Percentiles rank a stretch among this genome's conserved stretches.
Evolutionary conservation across 2,888 invertebrate species (phyloP).

Genomic region (Hermaeophaga mercurialis): DNA sequence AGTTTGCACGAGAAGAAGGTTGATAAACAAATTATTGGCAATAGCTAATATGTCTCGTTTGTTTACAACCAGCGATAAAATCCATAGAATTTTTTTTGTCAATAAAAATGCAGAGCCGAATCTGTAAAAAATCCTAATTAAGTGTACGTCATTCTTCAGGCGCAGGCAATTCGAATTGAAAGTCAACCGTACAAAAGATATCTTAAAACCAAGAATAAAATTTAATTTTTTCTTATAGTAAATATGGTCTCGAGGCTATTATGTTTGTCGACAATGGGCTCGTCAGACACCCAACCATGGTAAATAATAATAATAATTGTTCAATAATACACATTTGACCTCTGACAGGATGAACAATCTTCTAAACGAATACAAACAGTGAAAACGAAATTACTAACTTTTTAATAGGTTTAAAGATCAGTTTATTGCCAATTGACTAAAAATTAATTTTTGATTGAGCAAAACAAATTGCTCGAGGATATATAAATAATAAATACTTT

Average conservation of each 20-base stretch:
- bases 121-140: neutral
- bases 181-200: conserved; percentile 16
- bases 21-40: too few species aligned
- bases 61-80: too few species aligned
- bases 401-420: neutral
- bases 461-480: too few species aligned
- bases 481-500: too few species aligned
- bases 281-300: conserved; percentile 7
- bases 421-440: too few species aligned
- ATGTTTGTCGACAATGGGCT: conserved; percentile 11
- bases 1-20: too few species aligned
- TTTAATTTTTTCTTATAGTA: conserved; percentile 24
- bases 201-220: conserved; percentile 7
- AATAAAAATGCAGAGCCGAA: too few species aligned
- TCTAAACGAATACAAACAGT: neutral
- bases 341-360: neutral
- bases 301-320: neutral
- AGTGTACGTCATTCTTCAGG: conserved; percentile 6
- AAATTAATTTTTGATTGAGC: too few species aligned
- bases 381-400: neutral
- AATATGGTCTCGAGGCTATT: conserved; percentile 19
- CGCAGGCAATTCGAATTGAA: conserved; percentile 18
- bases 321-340: conserved; percentile 3
- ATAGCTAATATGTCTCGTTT: too few species aligned
- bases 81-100: too few species aligned